Evolutionary conservation across 92 coral and sea anemone genomes (phyloP).

Genomic region (Diadumene lineata): DNA sequence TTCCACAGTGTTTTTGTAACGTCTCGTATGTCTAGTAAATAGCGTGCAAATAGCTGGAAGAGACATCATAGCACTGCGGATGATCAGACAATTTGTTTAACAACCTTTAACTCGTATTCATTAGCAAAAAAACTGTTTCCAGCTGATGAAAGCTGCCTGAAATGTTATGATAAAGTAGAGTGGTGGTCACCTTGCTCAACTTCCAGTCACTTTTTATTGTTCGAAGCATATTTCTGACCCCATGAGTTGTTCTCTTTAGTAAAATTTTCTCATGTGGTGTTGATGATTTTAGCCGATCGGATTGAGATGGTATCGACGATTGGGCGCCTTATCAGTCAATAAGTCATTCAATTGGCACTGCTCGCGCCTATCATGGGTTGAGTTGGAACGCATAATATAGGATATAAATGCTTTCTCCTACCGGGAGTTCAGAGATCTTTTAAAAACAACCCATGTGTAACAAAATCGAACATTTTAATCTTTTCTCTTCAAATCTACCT

Average conservation of each 20-base stretch:
- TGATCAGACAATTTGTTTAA: slow-evolving; percentile 16
- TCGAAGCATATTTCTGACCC: slow-evolving; percentile 8
- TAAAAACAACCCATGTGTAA: no score
- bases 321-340: slow-evolving; percentile 28
- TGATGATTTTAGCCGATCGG: slow-evolving; percentile 18
- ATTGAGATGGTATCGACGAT: slow-evolving; percentile 21
- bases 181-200: neutral
- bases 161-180: neutral
- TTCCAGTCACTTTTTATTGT: neutral
- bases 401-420: no score
- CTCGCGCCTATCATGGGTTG: no score
- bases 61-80: slow-evolving; percentile 8
- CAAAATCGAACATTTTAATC: no score
- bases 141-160: neutral
- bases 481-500: no score
- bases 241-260: slow-evolving; percentile 12
- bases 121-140: neutral
- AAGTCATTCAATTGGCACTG: neutral
- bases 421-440: no score
- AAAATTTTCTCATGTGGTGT: slow-evolving; percentile 16
- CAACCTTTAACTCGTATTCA: slow-evolving; percentile 8
- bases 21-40: slow-evolving; percentile 41
- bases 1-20: slow-evolving; percentile 32
- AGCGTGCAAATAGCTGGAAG: slow-evolving; percentile 21
- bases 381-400: no score